phyloP scores from a whole-genome alignment of 2,113 vertebrate species.

The Clupea harengus region DNA sequence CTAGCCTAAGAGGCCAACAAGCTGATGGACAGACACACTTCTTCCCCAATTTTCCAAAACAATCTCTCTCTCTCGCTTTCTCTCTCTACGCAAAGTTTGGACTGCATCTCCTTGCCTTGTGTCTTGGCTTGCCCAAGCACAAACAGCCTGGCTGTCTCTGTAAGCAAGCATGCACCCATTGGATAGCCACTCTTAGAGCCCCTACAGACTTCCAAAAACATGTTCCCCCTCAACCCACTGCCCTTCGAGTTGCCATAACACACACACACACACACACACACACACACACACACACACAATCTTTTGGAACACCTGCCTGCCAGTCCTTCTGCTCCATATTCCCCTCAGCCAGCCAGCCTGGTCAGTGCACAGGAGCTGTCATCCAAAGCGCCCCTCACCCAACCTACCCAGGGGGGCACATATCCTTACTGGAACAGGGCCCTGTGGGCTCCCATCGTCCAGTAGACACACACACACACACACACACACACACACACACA shows the following conservation, averaged over 20 bases:
- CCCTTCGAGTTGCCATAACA: background rate
- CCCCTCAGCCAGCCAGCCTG: background rate
- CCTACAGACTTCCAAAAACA: background rate
- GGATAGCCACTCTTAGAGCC: background rate
- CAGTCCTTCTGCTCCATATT: background rate
- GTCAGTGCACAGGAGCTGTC: background rate
- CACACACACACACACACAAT: too few species aligned
- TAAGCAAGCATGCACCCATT: background rate
- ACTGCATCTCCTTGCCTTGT: background rate
- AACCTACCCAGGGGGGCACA: background rate
- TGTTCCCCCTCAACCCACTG: too few species aligned
- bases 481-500: slow-evolving; percentile 28
- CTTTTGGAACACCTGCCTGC: background rate
- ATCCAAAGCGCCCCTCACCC: background rate
- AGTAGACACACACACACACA: slow-evolving; percentile 20
- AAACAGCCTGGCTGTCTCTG: background rate
- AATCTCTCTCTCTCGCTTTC: background rate
- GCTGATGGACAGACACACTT: slow-evolving; percentile 20
- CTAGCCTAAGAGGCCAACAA: slow-evolving; percentile 21
- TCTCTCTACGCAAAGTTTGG: background rate
- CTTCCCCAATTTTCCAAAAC: background rate
- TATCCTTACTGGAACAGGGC: slow-evolving; percentile 5
- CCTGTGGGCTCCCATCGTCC: background rate
- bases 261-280: too few species aligned
- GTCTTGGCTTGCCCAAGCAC: background rate